Percentiles rank a stretch among this genome's conserved stretches.
Conservation (phyloP, 2,113 vertebrate genomes). For the Micronisus gabar region DNA sequence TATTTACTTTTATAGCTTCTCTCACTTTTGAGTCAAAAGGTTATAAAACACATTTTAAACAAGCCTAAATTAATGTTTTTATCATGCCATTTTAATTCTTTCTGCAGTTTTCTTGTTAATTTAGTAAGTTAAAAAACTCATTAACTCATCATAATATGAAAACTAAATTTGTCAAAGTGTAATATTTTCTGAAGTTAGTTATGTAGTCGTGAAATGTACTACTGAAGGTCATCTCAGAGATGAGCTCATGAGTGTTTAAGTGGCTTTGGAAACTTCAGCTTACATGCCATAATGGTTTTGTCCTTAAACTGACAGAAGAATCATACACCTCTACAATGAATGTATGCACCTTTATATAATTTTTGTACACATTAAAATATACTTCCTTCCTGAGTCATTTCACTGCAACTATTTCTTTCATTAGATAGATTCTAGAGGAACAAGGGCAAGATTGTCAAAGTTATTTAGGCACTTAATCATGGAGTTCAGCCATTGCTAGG, state of each 20-base stretch:
- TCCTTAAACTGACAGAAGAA: not conserved
- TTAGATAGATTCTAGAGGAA: not conserved
- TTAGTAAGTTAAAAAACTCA: not conserved
- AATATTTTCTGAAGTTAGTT: not conserved
- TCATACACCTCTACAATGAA: not conserved
- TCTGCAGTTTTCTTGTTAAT: not conserved
- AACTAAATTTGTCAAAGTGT: not conserved
- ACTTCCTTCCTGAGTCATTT: not conserved
- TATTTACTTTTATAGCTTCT: not conserved
- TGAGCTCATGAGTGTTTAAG: not conserved
- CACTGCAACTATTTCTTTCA: not conserved
- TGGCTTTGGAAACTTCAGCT: not conserved
- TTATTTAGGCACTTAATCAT: not conserved
- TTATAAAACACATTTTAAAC: not conserved
- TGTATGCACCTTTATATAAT: not conserved
- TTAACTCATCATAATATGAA: not conserved
- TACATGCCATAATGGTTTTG: not conserved
- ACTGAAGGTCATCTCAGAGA: not conserved
- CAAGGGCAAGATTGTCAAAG: not conserved
- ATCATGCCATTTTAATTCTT: not conserved
- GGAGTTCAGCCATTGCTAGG: not conserved
- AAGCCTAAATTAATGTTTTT: not conserved
- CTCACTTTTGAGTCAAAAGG: not conserved
- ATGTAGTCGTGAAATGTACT: not conserved
- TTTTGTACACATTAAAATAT: not conserved